phyloP scores from a whole-genome alignment of 2,888 invertebrate genomes.

The Uropetala carovei region DNA sequence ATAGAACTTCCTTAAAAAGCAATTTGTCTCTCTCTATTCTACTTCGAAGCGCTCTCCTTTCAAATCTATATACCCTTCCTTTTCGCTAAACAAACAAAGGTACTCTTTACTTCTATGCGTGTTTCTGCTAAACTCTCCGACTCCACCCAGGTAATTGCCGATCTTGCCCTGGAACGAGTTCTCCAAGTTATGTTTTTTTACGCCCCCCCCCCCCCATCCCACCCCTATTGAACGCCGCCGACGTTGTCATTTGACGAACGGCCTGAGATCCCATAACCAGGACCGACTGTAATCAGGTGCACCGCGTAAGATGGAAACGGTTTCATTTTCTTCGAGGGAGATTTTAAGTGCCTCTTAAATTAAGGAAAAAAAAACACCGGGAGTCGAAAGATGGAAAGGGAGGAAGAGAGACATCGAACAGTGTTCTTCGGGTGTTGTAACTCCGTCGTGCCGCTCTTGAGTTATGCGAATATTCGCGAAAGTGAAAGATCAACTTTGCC shows the following conservation, averaged over 20 bases:
- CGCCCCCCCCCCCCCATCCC: no score
- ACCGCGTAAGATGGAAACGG: conserved; percentile 8
- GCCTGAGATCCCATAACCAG: background rate
- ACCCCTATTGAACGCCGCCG: background rate
- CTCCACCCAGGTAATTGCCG: background rate
- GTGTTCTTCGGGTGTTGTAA: background rate
- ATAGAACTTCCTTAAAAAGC: background rate
- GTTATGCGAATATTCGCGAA: background rate
- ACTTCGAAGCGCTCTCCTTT: background rate
- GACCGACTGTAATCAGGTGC: background rate
- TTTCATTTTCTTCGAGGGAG: conserved; percentile 13
- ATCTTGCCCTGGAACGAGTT: conserved; percentile 6
- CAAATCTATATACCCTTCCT: background rate
- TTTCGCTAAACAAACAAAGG: background rate
- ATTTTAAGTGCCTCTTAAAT: background rate
- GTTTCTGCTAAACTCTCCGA: background rate
- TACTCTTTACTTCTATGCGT: background rate
- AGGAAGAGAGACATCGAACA: background rate
- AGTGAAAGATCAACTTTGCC: background rate
- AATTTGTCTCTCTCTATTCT: background rate
- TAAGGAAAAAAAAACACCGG: no score
- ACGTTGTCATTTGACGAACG: background rate
- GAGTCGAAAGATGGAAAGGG: no score
- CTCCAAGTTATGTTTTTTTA: background rate
- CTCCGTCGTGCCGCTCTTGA: background rate